phyloP scores from a whole-genome alignment of 1,140 invertebrate species.

The Drosophila santomea region DNA sequence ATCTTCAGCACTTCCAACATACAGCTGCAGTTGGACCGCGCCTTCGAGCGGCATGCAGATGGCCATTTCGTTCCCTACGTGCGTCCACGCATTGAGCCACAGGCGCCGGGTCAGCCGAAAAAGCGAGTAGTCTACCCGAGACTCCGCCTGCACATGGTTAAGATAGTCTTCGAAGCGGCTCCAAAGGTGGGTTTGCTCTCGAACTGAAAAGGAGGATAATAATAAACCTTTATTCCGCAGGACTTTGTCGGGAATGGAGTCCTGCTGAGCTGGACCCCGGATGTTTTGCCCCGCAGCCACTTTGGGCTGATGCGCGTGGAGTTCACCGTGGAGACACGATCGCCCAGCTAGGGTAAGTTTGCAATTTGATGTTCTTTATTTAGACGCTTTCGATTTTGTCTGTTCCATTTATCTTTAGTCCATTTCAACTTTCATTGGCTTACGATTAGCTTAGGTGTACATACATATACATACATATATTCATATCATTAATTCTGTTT shows the following conservation, averaged over 20 bases:
- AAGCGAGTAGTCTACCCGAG: slow-evolving; percentile 53
- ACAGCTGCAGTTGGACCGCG: slow-evolving; percentile 54
- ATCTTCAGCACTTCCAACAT: slow-evolving; percentile 74
- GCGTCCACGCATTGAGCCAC: slow-evolving; percentile 4
- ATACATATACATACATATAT: slow-evolving; percentile 63
- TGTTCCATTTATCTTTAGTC: slow-evolving; percentile 30
- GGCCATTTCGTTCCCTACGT: slow-evolving; percentile 63
- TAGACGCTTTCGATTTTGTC: slow-evolving; percentile 68
- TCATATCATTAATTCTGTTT: slow-evolving; percentile 49
- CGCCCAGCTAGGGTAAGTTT: slow-evolving; percentile 33
- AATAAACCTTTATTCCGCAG: background rate
- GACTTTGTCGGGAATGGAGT: slow-evolving; percentile 55
- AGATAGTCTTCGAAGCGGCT: slow-evolving; percentile 43
- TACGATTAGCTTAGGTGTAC: slow-evolving; percentile 71
- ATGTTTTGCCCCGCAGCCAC: slow-evolving; percentile 64
- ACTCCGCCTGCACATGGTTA: slow-evolving; percentile 50
- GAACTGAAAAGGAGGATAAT: background rate
- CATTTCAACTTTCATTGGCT: slow-evolving; percentile 73
- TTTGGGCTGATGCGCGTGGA: slow-evolving; percentile 73
- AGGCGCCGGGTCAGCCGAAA: slow-evolving; percentile 3
- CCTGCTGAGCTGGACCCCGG: slow-evolving; percentile 68
- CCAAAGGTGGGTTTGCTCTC: background rate
- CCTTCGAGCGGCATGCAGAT: slow-evolving; percentile 52
- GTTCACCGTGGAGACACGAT: slow-evolving; percentile 51
- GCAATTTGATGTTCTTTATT: slow-evolving; percentile 71